phyloP scores from a whole-genome alignment of 1,140 invertebrate genomes.

The Pissodes strobi region DNA sequence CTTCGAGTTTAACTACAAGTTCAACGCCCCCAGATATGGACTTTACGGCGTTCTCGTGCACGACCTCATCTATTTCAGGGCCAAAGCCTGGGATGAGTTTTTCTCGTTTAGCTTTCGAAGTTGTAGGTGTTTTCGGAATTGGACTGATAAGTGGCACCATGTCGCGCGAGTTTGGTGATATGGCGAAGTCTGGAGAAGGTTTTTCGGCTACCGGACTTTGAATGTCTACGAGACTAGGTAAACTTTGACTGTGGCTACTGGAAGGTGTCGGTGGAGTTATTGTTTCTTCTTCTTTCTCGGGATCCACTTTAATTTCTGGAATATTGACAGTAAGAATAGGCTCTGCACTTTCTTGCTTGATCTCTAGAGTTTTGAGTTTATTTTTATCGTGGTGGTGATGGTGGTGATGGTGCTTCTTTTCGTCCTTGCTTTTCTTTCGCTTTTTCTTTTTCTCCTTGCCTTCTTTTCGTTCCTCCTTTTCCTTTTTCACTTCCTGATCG shows the following conservation, averaged over 20 bases:
- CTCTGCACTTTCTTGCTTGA: slow-evolving; percentile 34
- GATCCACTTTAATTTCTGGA: slow-evolving; percentile 40
- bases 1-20: slow-evolving; percentile 41
- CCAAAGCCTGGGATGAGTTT: slow-evolving; percentile 74
- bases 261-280: background rate
- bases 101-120: slow-evolving; percentile 57
- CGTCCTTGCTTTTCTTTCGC: slow-evolving; percentile 79
- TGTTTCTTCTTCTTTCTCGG: slow-evolving; percentile 15
- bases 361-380: slow-evolving; percentile 48
- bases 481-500: slow-evolving; percentile 53
- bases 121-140: slow-evolving; percentile 60
- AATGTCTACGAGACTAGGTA: slow-evolving; percentile 48
- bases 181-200: slow-evolving; percentile 50
- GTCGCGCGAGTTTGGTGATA: slow-evolving; percentile 57
- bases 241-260: slow-evolving; percentile 39
- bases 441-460: slow-evolving; percentile 80
- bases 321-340: background rate
- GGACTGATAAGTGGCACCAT: slow-evolving; percentile 59
- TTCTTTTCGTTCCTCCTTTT: slow-evolving; percentile 60
- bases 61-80: slow-evolving; percentile 68
- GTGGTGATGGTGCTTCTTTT: slow-evolving; percentile 71
- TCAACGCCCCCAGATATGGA: slow-evolving; percentile 67
- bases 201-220: slow-evolving; percentile 52
- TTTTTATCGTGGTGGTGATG: slow-evolving; percentile 58
- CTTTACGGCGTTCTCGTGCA: slow-evolving; percentile 80